Conservation (phyloP, 1,140 invertebrate genomes). For the Cydia pomonella region DNA sequence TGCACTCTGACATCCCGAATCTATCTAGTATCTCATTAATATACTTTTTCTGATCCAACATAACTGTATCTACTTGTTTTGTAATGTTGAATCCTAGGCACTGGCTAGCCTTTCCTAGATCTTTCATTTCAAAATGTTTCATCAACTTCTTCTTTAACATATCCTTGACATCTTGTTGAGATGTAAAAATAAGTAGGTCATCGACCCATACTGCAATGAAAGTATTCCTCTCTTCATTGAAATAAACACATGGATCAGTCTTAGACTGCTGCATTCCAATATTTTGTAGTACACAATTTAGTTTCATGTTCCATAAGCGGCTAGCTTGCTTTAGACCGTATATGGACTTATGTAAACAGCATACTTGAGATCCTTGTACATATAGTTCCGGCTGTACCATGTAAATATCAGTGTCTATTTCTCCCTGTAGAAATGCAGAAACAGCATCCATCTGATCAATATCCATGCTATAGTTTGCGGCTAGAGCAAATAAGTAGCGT, state of each 20-base stretch:
- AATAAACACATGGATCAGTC: constrained; percentile 35
- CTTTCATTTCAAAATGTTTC: constrained; percentile 44
- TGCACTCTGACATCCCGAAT: constrained; percentile 45
- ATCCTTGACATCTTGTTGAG: constrained; percentile 32
- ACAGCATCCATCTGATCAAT: constrained; percentile 49
- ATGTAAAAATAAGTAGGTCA: constrained; percentile 44
- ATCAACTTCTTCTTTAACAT: constrained; percentile 38
- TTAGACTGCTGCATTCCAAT: constrained; percentile 16
- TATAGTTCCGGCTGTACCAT: constrained; percentile 55
- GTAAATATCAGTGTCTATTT: constrained; percentile 64
- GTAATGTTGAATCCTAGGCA: constrained; percentile 46
- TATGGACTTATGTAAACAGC: background rate
- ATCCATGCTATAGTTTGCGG: constrained; percentile 37
- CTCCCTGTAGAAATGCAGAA: constrained; percentile 72
- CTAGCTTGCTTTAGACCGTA: background rate
- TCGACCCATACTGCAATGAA: constrained; percentile 49
- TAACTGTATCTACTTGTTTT: constrained; percentile 36
- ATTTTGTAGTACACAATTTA: constrained; percentile 6
- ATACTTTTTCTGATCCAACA: constrained; percentile 46
- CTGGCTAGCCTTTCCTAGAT: constrained; percentile 40
- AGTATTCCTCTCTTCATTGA: constrained; percentile 20
- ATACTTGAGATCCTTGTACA: background rate
- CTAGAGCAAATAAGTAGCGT: constrained; percentile 36
- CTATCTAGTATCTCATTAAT: constrained; percentile 42
- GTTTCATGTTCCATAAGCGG: background rate